A percentile compares a stretch with the other conserved stretches of the same genome.
phyloP scores from a whole-genome alignment of 2,113 vertebrate species.

The Asarcornis scutulata region DNA sequence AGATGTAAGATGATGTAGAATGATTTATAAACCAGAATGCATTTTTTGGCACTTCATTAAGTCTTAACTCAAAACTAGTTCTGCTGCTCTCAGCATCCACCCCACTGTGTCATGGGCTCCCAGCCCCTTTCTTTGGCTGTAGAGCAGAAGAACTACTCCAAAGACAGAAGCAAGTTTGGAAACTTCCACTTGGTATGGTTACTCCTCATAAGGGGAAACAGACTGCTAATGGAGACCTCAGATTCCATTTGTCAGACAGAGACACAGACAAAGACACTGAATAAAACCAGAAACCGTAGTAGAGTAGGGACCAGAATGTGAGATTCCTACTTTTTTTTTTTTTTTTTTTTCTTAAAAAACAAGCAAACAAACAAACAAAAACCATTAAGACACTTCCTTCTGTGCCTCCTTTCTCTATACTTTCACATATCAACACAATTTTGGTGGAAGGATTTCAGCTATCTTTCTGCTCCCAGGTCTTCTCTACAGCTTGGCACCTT shows the following conservation, averaged over 20 bases:
- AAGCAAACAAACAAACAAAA: too few species aligned
- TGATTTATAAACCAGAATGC: not conserved
- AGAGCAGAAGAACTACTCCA: not conserved
- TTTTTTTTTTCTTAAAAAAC: too few species aligned
- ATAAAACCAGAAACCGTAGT: not conserved
- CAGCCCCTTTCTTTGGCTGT: not conserved
- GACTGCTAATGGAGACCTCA: not conserved
- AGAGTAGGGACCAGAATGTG: not conserved
- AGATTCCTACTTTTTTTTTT: not conserved
- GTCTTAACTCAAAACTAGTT: not conserved
- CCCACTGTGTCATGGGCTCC: not conserved
- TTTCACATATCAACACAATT: not conserved
- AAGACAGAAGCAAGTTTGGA: fast-evolving
- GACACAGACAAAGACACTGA: fast-evolving
- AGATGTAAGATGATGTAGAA: not conserved
- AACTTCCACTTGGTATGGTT: not conserved
- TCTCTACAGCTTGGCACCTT: not conserved
- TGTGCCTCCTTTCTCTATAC: not conserved
- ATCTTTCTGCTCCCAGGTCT: fast-evolving
- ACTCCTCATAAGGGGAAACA: not conserved
- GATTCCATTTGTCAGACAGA: fast-evolving
- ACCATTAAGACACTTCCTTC: not conserved
- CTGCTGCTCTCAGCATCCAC: not conserved
- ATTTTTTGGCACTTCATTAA: not conserved
- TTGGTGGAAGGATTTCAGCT: not conserved